These are phyloP conservation scores for Formica selysi DNA, from an alignment of 1,140 invertebrate genomes.

Conservation along the genomic window DNA sequence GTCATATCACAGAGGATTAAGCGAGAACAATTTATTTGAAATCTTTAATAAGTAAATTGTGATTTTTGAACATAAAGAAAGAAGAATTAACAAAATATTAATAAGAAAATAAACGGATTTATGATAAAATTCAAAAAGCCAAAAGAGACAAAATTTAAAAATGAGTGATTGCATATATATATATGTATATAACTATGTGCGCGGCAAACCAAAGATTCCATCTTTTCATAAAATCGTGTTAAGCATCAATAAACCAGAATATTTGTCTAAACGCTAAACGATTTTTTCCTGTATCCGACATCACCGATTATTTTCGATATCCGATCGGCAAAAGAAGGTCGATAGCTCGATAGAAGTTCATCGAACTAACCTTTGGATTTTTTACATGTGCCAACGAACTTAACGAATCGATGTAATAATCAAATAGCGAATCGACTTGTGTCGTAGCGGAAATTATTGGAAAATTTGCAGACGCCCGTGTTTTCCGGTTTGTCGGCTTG, in stretches of 20 bases:
- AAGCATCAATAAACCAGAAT: constrained; percentile 22
- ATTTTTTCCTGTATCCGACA: background rate
- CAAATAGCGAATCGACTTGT: constrained; percentile 47
- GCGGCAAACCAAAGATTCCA: background rate
- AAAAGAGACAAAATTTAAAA: background rate
- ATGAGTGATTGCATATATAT: too few relatives aligned
- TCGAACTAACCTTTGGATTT: constrained; percentile 13
- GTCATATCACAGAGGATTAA: background rate
- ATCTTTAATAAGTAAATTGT: background rate
- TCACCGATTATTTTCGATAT: constrained; percentile 30
- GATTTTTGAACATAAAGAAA: background rate
- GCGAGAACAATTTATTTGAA: background rate
- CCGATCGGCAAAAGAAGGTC: background rate
- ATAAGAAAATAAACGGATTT: background rate
- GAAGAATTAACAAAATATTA: background rate
- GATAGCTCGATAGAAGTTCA: constrained; percentile 34
- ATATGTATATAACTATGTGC: too few relatives aligned
- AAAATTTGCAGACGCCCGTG: background rate
- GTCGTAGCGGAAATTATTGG: constrained; percentile 32
- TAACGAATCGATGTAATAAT: constrained; percentile 49
- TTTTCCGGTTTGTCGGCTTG: constrained; percentile 4
- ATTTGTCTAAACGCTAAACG: constrained; percentile 19
- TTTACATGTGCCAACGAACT: constrained; percentile 16
- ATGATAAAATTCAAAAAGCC: background rate
- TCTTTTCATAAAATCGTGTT: background rate